Base-by-base conservation (phyloP, 1,140 invertebrate species). In the Drosophila neocordata region DNA sequence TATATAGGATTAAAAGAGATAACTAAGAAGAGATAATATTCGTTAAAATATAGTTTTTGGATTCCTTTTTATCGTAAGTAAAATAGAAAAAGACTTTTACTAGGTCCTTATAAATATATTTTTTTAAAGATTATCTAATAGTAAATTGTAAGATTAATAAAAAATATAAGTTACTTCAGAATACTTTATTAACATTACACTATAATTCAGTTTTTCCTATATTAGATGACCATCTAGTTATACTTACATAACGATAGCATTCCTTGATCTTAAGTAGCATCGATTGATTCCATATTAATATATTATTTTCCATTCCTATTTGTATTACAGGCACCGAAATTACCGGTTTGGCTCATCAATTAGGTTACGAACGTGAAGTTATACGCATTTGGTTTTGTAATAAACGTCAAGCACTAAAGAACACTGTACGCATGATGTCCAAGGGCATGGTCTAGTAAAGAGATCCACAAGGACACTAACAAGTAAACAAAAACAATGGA, bases 301-400 rank as follows among this genome's bases (percentile, higher is more conserved):
- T 52, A 63, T 53, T 62, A 35, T 6, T 11, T n/a, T 20, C 0
- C 9, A 8, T 20, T 88, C 93, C 0, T 7, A 8, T 22, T 88
- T 93, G 93, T 18, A 11, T 48, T 48, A 13, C 92, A 98, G 98
- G 98, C 77, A 97, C 97, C 63, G 98, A 99, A 93, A 99, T 99
- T 92, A 99, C 98, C 22, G 96, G 97, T 18, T 92, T 99, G 60
- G 97, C 98, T 22, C 97, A 98, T 88, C 96, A 98, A 91, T 93
- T 99, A 31, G 98, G 98, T 65, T 99, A 99, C 92, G 98, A 99
- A 90, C 93, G 98, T 63, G 98, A 99, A 94, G 98, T 99, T 13
- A 99, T 99, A 88, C 94, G 98, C 92, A 99, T 99, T 92, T 99
- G 98, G 98, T 99, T 99, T 92, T 99, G 98, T 92, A 99, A 99